Conservation (phyloP, 2,888 invertebrate species). For the Diogma glabrata region DNA sequence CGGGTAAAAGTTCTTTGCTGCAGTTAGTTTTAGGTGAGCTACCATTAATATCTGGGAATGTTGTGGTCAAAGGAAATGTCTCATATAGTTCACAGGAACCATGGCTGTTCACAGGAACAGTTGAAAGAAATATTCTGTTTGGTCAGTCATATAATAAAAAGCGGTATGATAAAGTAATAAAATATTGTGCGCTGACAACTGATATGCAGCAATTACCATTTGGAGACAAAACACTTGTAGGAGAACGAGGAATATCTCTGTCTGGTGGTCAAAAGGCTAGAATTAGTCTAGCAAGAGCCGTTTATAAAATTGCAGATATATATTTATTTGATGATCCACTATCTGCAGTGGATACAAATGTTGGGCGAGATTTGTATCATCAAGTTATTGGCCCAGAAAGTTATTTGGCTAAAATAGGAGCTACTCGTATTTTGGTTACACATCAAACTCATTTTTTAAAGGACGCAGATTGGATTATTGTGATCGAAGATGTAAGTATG, state of each 20-base stretch:
- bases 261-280: constrained; percentile 68
- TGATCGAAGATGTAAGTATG: constrained; percentile 44
- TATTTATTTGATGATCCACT: constrained; percentile 69
- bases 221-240: constrained; percentile 41
- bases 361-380: constrained; percentile 59
- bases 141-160: constrained; percentile 56
- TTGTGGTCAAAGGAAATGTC: constrained; percentile 48
- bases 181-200: constrained; percentile 46
- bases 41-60: constrained; percentile 45
- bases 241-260: constrained; percentile 58
- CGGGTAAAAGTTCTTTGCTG: constrained; percentile 63
- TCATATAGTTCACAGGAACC: constrained; percentile 75
- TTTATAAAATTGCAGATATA: constrained; percentile 63
- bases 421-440: constrained; percentile 58
- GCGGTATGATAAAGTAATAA: constrained; percentile 41
- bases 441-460: constrained; percentile 54
- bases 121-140: constrained; percentile 88
- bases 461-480: constrained; percentile 41
- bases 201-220: constrained; percentile 51
- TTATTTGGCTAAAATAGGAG: constrained; percentile 41
- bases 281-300: constrained; percentile 60
- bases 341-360: constrained; percentile 66
- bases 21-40: constrained; percentile 64
- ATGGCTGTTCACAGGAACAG: constrained; percentile 69
- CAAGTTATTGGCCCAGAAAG: constrained; percentile 49